A percentile compares a stretch with the other conserved stretches of the same genome.
Conservation (phyloP, 2,113 vertebrate species). For the Nothoprocta pentlandii region DNA sequence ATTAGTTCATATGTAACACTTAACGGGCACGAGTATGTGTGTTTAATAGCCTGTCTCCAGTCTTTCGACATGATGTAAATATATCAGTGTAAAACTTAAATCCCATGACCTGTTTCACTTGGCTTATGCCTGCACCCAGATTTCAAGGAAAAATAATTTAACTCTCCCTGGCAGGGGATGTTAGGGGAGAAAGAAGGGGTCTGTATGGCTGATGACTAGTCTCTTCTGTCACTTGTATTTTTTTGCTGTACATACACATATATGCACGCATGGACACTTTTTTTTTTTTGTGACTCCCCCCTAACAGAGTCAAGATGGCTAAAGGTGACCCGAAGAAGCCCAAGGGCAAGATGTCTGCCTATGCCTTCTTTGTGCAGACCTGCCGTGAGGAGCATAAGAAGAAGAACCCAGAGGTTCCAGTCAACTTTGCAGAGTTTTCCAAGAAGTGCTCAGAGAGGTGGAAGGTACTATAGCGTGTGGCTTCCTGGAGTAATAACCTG, state of each 20-base stretch:
- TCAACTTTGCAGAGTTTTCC: conserved; percentile 90
- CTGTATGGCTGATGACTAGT: neutral
- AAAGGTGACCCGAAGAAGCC: conserved; percentile 92
- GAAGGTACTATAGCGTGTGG: conserved; percentile 73
- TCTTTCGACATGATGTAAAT: conserved; percentile 2
- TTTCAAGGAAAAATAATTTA: neutral
- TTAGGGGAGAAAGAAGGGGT: rapidly evolving
- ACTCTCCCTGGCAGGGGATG: neutral
- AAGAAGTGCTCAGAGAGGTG: conserved; percentile 89
- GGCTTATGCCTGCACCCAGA: neutral
- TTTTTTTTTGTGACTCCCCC: neutral
- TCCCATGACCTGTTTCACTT: neutral
- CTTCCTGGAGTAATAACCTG: neutral
- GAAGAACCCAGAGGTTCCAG: conserved; percentile 88
- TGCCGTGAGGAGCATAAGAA: conserved; percentile 92
- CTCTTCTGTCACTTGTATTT: rapidly evolving
- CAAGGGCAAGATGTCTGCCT: conserved; percentile 92
- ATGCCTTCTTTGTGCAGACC: conserved; percentile 91
- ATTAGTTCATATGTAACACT: neutral
- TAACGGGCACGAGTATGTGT: neutral
- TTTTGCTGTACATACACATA: rapidly evolving
- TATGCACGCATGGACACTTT: rapidly evolving
- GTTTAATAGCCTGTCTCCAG: neutral
- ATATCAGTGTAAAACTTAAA: neutral
- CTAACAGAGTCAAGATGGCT: conserved; percentile 81